Conservation (phyloP, 2,797 vertebrate genomes). For the Tarsius wallacei region DNA sequence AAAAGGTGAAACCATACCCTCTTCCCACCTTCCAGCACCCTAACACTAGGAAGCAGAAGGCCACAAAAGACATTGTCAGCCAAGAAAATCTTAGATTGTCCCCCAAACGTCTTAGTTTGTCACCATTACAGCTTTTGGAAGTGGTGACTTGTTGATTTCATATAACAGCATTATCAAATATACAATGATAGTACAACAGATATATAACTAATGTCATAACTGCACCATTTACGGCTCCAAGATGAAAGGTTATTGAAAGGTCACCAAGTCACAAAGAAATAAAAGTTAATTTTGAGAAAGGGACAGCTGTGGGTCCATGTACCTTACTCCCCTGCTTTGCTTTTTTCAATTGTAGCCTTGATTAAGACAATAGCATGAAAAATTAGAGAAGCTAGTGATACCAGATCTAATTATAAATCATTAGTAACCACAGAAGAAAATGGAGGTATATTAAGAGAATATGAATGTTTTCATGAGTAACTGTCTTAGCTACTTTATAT, state of each 20-base stretch:
- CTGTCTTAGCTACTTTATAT: slow-evolving; percentile 1
- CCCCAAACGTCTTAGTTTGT: neutral
- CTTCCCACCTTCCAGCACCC: neutral
- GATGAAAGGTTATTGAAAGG: neutral
- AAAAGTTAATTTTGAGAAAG: neutral
- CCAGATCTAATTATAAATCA: neutral
- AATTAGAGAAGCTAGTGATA: neutral
- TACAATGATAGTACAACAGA: neutral
- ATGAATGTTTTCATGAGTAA: neutral
- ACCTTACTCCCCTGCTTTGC: neutral
- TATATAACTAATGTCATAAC: neutral
- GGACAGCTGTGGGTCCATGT: neutral
- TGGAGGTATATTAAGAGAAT: neutral
- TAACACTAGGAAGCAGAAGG: neutral
- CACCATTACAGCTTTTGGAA: neutral
- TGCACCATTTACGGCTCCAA: neutral
- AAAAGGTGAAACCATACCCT: neutral
- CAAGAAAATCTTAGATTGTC: neutral
- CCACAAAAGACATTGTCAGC: neutral
- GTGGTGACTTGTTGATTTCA: neutral
- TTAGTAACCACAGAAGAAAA: neutral
- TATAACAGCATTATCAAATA: neutral
- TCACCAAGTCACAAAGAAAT: neutral
- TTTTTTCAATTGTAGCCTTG: neutral
- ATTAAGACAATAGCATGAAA: neutral